These are phyloP conservation scores for Yponomeuta cagnagella DNA, from an alignment of 2,888 invertebrate species.

Conservation along the genomic window DNA sequence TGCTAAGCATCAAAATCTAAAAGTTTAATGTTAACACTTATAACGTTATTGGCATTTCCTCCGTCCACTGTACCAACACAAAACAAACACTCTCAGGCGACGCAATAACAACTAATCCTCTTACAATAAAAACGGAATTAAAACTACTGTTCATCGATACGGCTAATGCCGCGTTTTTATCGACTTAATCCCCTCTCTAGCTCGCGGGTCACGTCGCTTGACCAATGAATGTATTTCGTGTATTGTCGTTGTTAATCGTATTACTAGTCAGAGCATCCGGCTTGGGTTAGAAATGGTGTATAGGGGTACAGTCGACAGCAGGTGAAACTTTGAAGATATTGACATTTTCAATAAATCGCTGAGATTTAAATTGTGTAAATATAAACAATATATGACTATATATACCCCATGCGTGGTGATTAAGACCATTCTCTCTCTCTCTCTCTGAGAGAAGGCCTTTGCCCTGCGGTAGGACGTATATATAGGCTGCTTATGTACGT, in stretches of 20 bases:
- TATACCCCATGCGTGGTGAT: no score
- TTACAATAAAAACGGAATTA: background rate
- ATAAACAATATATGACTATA: no score
- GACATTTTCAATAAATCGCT: no score
- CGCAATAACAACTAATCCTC: background rate
- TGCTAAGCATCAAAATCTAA: background rate
- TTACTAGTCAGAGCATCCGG: background rate
- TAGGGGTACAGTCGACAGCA: no score
- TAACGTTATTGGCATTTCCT: background rate
- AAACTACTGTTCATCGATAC: background rate
- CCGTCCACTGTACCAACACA: background rate
- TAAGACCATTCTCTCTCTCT: no score
- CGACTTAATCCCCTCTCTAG: background rate
- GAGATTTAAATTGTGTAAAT: no score
- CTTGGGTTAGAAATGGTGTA: background rate
- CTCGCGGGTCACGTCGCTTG: background rate
- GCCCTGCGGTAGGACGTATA: no score
- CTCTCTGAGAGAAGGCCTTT: no score
- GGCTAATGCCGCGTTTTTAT: background rate
- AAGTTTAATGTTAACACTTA: no score
- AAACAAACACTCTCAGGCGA: background rate
- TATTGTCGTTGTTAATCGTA: constrained; percentile 3
- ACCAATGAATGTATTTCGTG: background rate
- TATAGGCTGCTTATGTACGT: no score
- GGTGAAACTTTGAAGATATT: no score